Evolutionary conservation across 2,888 invertebrate genomes (phyloP).

Genomic region (Brachyptera putata): DNA sequence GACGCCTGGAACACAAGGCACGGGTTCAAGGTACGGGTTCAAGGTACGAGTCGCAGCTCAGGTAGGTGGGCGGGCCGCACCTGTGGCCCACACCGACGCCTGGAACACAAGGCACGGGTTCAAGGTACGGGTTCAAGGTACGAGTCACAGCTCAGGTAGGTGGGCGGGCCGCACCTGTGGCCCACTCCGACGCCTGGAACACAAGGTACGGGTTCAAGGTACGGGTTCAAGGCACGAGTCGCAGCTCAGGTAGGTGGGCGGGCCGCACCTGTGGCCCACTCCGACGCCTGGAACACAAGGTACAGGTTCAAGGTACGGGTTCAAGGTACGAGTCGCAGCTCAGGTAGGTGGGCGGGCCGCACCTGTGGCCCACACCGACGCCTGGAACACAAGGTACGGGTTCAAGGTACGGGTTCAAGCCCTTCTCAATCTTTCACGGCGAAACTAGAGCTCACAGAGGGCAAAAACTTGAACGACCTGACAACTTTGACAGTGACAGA

Average conservation of each 20-base stretch:
- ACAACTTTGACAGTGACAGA: no score
- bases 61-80: slow-evolving; percentile 10
- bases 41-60: slow-evolving; percentile 1
- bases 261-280: neutral
- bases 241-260: neutral
- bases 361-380: neutral
- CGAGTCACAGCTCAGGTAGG: neutral
- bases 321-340: neutral
- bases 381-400: no score
- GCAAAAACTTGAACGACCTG: no score
- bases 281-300: slow-evolving; percentile 8
- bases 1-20: neutral
- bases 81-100: neutral
- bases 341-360: slow-evolving; percentile 3
- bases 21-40: slow-evolving; percentile 16
- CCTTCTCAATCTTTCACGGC: no score
- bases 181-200: slow-evolving; percentile 1
- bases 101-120: neutral
- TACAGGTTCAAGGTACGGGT: no score
- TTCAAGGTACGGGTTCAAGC: no score
- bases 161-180: neutral
- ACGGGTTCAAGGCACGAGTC: neutral
- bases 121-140: slow-evolving; percentile 1
- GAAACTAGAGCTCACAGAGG: no score
- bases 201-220: no score